Conservation (phyloP, 1,140 invertebrate genomes). For the Leptinotarsa lineolata region DNA sequence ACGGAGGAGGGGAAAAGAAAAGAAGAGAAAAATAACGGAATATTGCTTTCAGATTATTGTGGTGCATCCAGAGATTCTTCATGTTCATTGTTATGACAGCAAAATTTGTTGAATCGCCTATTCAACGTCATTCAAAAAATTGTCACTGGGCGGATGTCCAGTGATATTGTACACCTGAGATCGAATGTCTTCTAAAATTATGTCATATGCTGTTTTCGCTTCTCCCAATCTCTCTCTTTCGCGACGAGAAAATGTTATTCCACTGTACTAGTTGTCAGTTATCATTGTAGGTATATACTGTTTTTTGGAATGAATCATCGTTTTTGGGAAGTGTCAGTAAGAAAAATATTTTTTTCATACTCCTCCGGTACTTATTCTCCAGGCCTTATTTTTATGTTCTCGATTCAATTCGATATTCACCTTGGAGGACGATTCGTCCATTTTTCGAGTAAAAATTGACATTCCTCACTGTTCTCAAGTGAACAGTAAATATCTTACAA, state of each 20-base stretch:
- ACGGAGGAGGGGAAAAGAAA: too few relatives aligned
- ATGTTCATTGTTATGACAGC: too few relatives aligned
- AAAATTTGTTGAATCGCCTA: too few relatives aligned
- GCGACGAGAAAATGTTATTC: background rate
- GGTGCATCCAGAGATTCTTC: too few relatives aligned
- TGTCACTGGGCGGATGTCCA: background rate
- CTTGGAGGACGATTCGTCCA: background rate
- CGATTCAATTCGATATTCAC: background rate
- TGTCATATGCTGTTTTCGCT: background rate
- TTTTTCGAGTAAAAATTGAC: background rate
- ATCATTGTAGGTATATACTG: background rate
- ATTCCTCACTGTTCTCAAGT: background rate
- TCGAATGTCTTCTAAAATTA: background rate
- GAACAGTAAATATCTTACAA: background rate
- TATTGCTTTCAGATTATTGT: too few relatives aligned
- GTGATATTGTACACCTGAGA: background rate
- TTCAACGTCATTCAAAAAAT: background rate
- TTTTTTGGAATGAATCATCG: background rate
- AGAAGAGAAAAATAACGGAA: too few relatives aligned
- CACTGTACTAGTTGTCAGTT: background rate
- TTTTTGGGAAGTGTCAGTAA: background rate
- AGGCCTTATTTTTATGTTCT: background rate
- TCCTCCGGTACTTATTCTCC: background rate
- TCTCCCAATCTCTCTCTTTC: background rate
- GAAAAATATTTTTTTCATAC: background rate